A percentile compares a stretch with the other conserved stretches of the same genome.
phyloP scores from a whole-genome alignment of 1,140 invertebrate genomes.

The Oryzaephilus surinamensis region DNA sequence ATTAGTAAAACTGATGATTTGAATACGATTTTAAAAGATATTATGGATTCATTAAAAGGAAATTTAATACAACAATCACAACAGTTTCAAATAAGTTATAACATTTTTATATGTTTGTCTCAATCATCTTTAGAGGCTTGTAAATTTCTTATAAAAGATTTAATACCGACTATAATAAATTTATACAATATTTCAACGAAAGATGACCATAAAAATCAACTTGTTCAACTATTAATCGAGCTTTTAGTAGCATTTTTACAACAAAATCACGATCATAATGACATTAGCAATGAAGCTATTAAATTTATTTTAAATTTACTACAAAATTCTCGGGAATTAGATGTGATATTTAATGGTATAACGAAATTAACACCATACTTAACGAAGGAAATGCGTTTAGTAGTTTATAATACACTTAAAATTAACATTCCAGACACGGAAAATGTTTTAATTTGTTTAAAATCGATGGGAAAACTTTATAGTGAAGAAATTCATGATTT shows the following conservation, averaged over 20 bases:
- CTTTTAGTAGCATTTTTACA: constrained; percentile 29
- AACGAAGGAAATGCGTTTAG: no score
- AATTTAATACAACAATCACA: constrained; percentile 36
- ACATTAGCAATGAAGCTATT: no score
- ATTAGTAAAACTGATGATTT: constrained; percentile 21
- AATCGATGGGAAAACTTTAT: no score
- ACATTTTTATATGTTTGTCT: constrained; percentile 43
- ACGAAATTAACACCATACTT: no score
- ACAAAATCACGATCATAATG: no score
- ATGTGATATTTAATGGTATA: no score
- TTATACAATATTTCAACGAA: constrained; percentile 37
- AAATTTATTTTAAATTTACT: no score
- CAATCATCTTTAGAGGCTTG: constrained; percentile 43
- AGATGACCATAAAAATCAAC: constrained; percentile 31
- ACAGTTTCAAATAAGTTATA: constrained; percentile 40
- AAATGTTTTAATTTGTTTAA: no score
- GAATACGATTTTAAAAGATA: constrained; percentile 14
- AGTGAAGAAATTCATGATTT: no score
- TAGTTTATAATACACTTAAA: no score
- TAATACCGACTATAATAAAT: constrained; percentile 39
- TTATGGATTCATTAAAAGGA: constrained; percentile 29
- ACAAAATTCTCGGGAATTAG: no score
- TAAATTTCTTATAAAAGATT: constrained; percentile 38
- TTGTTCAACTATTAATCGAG: constrained; percentile 35
- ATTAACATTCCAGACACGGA: no score